Evolutionary conservation across 2,888 invertebrate genomes (phyloP), one percentile per base, ranked within the genome.

Genomic region (Lithophane semibrunnea): DNA sequence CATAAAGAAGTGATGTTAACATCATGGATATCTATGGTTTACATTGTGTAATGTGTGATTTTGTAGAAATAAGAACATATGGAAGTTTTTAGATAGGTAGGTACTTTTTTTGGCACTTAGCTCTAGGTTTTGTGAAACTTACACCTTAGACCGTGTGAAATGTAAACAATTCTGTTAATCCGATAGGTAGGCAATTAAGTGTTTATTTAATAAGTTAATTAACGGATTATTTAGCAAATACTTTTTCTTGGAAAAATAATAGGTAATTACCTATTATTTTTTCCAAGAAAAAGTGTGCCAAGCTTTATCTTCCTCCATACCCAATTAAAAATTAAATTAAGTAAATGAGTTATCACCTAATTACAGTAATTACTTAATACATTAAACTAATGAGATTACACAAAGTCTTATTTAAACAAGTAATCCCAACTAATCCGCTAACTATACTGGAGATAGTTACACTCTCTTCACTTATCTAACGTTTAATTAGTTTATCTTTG

Each of bases 401-500:
- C 0, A 21, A 68, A 49, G 13, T 42, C 2, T n/a, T 47, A 79
- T 52, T 67, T 9, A n/a, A 77, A 58, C 9, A 18, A 83, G 16
- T 68, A 37, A 64, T n/a, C 13, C 37, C 9, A 47, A 42, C 24
- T 83, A 58, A 83, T 64, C 16, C 21, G 3, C n/a, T 37, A 61
- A 66, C 37, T 66, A 52, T 1, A 67, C 42, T 58, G 9, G 13
- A 64, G 73, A 58, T 47, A 67, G 42, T 80, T 70, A 71, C 65
- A 61, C 49, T 49, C 10, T 67, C n/a, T 44, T 67, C 37, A 54
- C 73, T 79, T 84, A 84, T 84, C 87, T 84, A 67, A 60, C 67
- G 37, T 68, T 54, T 73, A 75, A 84, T 85, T 80, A 86, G 69
- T 83, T 83, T 85, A 86, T 86, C 80, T 75, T 68, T 73, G 63